Percentiles rank a stretch among this genome's conserved stretches.
Conservation (phyloP, 2,113 vertebrate genomes). For the Sturnus vulgaris region DNA sequence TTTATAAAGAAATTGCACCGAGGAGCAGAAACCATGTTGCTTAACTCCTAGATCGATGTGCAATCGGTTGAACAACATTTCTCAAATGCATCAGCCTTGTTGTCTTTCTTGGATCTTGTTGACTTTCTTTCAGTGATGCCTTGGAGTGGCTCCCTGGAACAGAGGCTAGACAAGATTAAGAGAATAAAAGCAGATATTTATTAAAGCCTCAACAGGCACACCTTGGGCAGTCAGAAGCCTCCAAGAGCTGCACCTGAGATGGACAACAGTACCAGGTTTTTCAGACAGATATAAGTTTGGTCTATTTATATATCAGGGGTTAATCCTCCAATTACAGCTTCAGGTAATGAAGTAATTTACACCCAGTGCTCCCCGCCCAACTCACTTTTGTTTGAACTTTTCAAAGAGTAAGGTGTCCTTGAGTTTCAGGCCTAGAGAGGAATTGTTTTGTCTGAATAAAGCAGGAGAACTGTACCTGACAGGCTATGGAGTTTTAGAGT, state of each 20-base stretch:
- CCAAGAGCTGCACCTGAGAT: background rate
- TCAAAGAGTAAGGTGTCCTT: background rate
- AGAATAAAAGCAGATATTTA: background rate
- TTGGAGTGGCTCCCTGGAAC: background rate
- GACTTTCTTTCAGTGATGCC: background rate
- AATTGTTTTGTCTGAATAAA: background rate
- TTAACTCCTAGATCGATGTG: background rate
- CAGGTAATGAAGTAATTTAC: background rate
- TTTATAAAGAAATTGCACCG: background rate
- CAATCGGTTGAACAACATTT: background rate
- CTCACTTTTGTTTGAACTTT: background rate
- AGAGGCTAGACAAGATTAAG: background rate
- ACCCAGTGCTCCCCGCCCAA: background rate
- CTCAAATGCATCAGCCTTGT: background rate
- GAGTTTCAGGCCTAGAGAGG: background rate
- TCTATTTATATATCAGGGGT: background rate
- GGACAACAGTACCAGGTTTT: accelerated
- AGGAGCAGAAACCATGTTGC: background rate
- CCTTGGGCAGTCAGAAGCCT: background rate
- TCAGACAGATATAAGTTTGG: background rate
- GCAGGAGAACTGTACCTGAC: background rate
- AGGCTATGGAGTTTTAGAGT: too few species aligned
- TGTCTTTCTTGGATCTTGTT: background rate
- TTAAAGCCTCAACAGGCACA: background rate
- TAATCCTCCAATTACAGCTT: background rate